Base-by-base conservation (phyloP, 1,140 invertebrate species). In the Pseudomyrmex flavicornis region DNA sequence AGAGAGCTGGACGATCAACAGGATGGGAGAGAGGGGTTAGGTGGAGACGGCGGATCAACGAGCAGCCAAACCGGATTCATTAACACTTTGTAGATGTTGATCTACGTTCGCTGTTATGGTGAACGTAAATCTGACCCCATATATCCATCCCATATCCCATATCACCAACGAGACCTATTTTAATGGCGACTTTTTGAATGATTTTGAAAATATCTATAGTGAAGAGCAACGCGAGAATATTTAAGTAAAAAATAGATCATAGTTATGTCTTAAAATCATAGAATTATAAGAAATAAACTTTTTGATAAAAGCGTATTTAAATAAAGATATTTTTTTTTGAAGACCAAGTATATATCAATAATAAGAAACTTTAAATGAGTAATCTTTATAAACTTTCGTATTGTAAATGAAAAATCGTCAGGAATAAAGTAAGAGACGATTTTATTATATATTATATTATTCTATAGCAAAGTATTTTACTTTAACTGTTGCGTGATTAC, bases 81-180 rank as follows among this genome's bases (percentile, higher is more conserved):
- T 59, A 83, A 69, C 82, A 83, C 82, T 77, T 79, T 61, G 76
- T 20, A 54, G 44, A 13, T 20, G 58, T 70, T 82, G 69, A 54
- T 74, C 79, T 73, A 75, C 50, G 56, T 52, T 44, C 48, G 26
- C 59, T 26, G 15, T 10, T 63, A 74, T 22, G 48, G n/a, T 26
- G 15, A 13, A 52, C 50, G 22, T 72, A 80, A 72, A 80, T 9
- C 3, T 46, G 12, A 72, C 22, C n/a, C n/a, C n/a, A n/a, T n/a
- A n/a, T n/a, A n/a, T n/a, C n/a, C n/a, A n/a, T n/a, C n/a, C n/a
- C n/a, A n/a, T n/a, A 17, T 22, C n/a, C 15, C 20, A 5, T 35
- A 35, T 20, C 56, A 44, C 22, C 22, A 50, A 44, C 46, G 12
- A n/a, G 2, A 56, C 5, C 17, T 46, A 15, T 72, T 70, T 50